A percentile compares a stretch with the other conserved stretches of the same genome.
Conservation (phyloP, 2,113 vertebrate species). For the Chaetodon trifascialis region DNA sequence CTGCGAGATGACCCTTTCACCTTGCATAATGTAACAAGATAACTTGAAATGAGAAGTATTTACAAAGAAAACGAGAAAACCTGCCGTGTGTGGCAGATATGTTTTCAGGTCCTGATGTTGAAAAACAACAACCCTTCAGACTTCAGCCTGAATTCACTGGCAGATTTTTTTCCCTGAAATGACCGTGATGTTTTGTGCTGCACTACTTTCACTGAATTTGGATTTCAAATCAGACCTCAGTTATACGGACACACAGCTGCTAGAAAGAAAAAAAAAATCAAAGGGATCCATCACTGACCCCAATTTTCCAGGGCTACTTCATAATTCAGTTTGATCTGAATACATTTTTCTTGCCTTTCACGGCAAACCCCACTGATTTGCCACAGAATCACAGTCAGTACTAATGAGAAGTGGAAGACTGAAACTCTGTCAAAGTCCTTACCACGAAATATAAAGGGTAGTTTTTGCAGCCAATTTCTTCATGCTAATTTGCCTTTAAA, state of each 20-base stretch:
- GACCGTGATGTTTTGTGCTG: constrained; percentile 12
- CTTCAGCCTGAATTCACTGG: not conserved
- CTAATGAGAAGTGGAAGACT: constrained; percentile 66
- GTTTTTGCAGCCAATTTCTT: constrained; percentile 34
- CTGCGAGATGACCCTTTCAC: not conserved
- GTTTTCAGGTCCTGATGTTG: not conserved
- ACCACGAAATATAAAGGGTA: constrained; percentile 14
- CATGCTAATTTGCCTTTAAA: constrained; percentile 35
- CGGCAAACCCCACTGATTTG: constrained; percentile 45
- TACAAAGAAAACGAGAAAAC: not conserved
- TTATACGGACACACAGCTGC: constrained; percentile 59
- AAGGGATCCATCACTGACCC: constrained; percentile 68
- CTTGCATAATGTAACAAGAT: not conserved
- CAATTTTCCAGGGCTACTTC: constrained; percentile 73
- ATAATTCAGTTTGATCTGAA: constrained; percentile 81
- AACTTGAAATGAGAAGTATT: too few species aligned
- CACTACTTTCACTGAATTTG: constrained; percentile 39
- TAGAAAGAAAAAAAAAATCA: constrained; percentile 47
- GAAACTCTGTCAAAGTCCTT: constrained; percentile 44
- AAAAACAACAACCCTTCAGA: not conserved
- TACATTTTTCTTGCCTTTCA: constrained; percentile 55
- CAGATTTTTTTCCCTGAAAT: not conserved
- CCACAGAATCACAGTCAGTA: constrained; percentile 51
- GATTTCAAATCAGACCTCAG: constrained; percentile 60
- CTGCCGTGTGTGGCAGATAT: not conserved